Conservation (phyloP, 53 echinoderm and acorn worm genomes). For the Echinarachnius parma region DNA sequence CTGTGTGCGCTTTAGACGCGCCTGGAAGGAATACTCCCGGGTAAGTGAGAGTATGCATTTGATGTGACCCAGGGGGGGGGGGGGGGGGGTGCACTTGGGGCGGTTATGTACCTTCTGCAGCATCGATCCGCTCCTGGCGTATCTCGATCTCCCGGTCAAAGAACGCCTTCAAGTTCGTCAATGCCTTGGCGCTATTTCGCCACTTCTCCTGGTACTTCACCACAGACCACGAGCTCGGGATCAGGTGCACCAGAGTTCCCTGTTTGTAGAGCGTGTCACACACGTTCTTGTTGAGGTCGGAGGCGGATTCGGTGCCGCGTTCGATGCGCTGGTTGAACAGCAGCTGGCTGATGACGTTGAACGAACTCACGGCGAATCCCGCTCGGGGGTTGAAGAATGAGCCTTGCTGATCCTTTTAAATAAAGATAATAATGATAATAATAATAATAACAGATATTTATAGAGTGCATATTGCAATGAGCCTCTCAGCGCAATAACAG, state of each 20-base stretch:
- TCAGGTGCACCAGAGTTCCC: not conserved
- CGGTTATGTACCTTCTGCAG: conserved; percentile 11
- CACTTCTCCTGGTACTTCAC: conserved; percentile 14
- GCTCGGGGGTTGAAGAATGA: not conserved
- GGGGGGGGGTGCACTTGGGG: too few species aligned
- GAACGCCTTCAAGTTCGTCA: not conserved
- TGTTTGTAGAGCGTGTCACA: not conserved
- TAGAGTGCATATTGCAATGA: too few species aligned
- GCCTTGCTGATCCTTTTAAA: too few species aligned
- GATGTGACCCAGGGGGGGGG: too few species aligned
- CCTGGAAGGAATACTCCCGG: too few species aligned
- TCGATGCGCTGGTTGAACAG: conserved; percentile 19
- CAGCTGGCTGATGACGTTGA: conserved; percentile 29
- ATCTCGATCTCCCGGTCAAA: conserved; percentile 2
- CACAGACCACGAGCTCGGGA: conserved; percentile 7
- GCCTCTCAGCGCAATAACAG: too few species aligned
- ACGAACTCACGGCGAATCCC: conserved; percentile 12
- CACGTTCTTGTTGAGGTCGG: conserved; percentile 4
- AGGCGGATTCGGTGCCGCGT: conserved; percentile 15
- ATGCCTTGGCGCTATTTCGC: not conserved
- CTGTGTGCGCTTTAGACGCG: too few species aligned
- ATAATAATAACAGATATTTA: too few species aligned
- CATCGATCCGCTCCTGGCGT: conserved; percentile 2
- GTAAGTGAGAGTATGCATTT: too few species aligned
- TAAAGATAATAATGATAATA: too few species aligned